phyloP scores from a whole-genome alignment of 2,888 invertebrate species.

The Dendrolimus houi region DNA sequence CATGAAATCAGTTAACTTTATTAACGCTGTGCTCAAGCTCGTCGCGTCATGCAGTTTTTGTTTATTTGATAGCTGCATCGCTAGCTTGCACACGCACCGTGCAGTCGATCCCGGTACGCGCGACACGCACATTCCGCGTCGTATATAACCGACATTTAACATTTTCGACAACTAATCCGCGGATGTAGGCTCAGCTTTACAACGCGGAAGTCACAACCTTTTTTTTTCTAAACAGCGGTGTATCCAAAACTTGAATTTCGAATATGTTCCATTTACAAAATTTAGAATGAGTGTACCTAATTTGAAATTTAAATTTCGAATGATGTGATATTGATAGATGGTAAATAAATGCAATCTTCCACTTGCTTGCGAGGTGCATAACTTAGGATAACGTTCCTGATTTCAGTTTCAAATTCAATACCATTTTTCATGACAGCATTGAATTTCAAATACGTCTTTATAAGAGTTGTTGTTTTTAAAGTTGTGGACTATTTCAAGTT shows the following conservation, averaged over 20 bases:
- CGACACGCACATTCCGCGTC: constrained; percentile 43
- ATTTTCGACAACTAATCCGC: constrained; percentile 20
- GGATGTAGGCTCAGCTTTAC: constrained; percentile 33
- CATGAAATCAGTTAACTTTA: constrained; percentile 38
- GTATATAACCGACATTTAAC: background rate
- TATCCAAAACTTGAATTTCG: background rate
- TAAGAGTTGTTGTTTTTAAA: constrained; percentile 55
- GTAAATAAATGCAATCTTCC: constrained; percentile 45
- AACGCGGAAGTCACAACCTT: background rate
- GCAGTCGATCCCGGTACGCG: constrained; percentile 63
- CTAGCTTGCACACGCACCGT: constrained; percentile 56
- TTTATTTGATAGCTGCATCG: constrained; percentile 71
- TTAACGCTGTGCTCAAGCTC: constrained; percentile 33
- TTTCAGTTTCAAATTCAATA: constrained; percentile 48
- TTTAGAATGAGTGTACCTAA: constrained; percentile 5
- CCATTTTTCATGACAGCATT: constrained; percentile 67
- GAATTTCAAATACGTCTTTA: constrained; percentile 72
- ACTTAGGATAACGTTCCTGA: constrained; percentile 40
- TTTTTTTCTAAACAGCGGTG: constrained; percentile 12
- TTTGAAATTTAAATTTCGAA: constrained; percentile 4
- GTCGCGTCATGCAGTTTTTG: constrained; percentile 50
- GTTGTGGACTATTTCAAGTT: constrained; percentile 53
- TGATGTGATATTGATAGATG: constrained; percentile 3
- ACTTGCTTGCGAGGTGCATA: constrained; percentile 51
- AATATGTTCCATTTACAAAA: background rate